Base-by-base conservation (phyloP, 2,797 vertebrate genomes). In the Coilia nasus region DNA sequence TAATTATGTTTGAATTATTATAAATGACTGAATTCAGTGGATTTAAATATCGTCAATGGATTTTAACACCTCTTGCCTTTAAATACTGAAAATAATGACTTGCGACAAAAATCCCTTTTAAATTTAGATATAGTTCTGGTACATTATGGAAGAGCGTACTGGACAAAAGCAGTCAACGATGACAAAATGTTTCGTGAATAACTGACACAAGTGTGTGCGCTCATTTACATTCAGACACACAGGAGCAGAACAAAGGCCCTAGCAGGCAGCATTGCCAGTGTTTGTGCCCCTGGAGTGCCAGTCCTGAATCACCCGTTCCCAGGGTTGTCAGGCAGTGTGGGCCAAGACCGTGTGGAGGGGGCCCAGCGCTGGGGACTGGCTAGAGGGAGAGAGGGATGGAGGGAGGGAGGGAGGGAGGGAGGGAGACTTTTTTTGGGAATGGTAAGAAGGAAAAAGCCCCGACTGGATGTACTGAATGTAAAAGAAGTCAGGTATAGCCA, bases 281-380 rank as follows among this genome's bases (percentile, higher is more conserved):
- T 89, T 87, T 89, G 90, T 87, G 89, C 90, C 89, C 90, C 89
- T 89, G 50, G 88, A 91, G 90, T 89, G 88, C 88, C 90, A 91
- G 71, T 88, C 90, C 88, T 80, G 90, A 89, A 88, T 83, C 85
- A 64, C 90, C 87, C 75, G 89, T 90, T 91, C 90, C 91, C 92
- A 91, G 90, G 89, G 88, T 90, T 91, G 90, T 86, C 92, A 92
- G 82, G 88, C 81, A 87, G 84, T 81, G 84, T 50, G 85, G 88
- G 89, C 89, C 88, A 88, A 88, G 87, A 89, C 87, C 88, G 84
- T 47, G 84, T 87, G 87, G 87, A 83, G 80, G 35, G 59, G 71
- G 82, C 83, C 35, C 78, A 81, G n/a, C 17, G 81, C 60, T 31
- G 87, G 84, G 82, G 83, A 59, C 10, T 75, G 85, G 83, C 82